Evolutionary conservation across 64 coral and sea anemone genomes (phyloP), one percentile per base, ranked within the genome.

Genomic region (Montipora sp.): DNA sequence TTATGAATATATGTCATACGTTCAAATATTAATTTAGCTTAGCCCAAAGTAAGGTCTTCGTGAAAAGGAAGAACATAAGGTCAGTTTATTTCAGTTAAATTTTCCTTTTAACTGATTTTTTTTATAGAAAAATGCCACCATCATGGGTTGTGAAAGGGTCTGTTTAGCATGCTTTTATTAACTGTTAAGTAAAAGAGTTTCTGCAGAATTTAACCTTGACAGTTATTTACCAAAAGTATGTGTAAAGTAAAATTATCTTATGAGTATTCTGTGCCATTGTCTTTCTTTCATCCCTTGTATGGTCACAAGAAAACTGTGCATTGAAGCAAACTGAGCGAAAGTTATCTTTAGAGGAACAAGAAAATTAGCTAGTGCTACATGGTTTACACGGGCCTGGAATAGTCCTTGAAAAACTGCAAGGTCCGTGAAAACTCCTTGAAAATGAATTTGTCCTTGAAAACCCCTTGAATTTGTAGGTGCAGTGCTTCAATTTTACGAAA

Each of bases 201-300:
- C 36, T 75, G 69, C 69, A 73, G 21, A 24, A 46, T 23, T 8
- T 13, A 46, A 75, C 8, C 24, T 75, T 75, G 73, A 75, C 73
- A 75, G 73, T 75, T 75, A 75, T 9, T 45, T 75, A 75, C 36
- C 68, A 20, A 12, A 75, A 75, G 73, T 75, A 75, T 45, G 36
- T 12, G 9, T 45, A 75, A 46, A 75, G 45, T 75, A 75, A 75
- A 75, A 75, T 12, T 5, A 75, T 45, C 73, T 75, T 7, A 13
- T 46, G 22, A 46, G 11, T 75, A 8, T 45, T 3, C 23, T 15
- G 43, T 75, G 23, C 73, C 27, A 36, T 8, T 22, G 20, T 5
- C 5, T 75, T 46, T 10, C 13, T 75, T 43, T 45, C 10, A 75
- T 46, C 22, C 3, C 13, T 46, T 15, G 5, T 75, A 4, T 75